These are phyloP conservation scores for Neogobius melanostomus DNA, from an alignment of 2,113 vertebrate genomes.

Conservation along the genomic window DNA sequence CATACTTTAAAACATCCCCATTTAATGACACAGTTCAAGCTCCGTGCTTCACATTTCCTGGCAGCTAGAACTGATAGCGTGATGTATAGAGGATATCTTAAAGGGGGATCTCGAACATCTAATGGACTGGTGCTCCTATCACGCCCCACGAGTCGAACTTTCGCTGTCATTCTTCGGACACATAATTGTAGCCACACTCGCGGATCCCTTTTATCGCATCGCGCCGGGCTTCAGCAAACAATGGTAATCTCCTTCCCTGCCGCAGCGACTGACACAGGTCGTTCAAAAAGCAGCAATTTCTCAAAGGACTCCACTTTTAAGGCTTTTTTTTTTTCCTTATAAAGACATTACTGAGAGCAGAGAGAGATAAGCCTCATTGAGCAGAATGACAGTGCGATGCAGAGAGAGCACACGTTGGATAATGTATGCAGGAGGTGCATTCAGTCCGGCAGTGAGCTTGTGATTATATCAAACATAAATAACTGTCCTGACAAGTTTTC, in stretches of 20 bases:
- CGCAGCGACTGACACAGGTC: conserved; percentile 24
- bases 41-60: conserved; percentile 22
- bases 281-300: conserved; percentile 33
- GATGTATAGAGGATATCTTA: conserved; percentile 25
- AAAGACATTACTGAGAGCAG: conserved; percentile 32
- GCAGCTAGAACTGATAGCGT: conserved; percentile 17
- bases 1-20: neutral
- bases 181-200: conserved; percentile 18
- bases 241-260: conserved; percentile 38
- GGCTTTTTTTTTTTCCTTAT: conserved; percentile 28
- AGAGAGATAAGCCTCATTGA: conserved; percentile 37
- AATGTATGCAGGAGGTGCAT: too few relatives aligned
- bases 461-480: too few relatives aligned
- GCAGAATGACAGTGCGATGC: conserved; percentile 25
- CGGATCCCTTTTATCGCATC: conserved; percentile 46
- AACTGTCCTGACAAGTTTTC: too few relatives aligned
- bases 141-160: conserved; percentile 39
- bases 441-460: too few relatives aligned
- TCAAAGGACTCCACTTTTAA: conserved; percentile 22
- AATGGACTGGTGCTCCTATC: conserved; percentile 28
- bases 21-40: conserved; percentile 21
- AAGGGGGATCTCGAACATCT: conserved; percentile 33
- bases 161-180: conserved; percentile 31
- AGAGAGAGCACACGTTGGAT: neutral
- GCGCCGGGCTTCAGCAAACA: conserved; percentile 44